Percentiles rank a stretch among this genome's conserved stretches.
Evolutionary conservation across 2,797 vertebrate genomes (phyloP).

Genomic region (Micropoecilia bifurca): DNA sequence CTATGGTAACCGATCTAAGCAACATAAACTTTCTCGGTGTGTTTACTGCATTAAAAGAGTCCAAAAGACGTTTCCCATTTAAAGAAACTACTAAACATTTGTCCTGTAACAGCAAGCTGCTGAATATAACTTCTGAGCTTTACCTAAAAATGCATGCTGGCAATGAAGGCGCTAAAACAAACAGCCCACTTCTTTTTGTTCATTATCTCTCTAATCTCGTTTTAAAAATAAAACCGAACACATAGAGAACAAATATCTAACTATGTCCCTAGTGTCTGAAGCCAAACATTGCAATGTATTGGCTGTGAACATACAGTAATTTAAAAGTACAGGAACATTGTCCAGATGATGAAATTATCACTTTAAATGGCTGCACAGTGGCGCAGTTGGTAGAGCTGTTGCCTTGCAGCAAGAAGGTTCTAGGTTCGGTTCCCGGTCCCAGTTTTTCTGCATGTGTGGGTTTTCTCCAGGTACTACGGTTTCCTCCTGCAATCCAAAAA

Average conservation of each 20-base stretch:
- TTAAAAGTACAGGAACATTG: background rate
- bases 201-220: background rate
- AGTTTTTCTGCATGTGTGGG: no score
- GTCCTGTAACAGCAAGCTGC: no score
- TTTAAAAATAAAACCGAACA: background rate
- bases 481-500: no score
- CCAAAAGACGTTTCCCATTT: background rate
- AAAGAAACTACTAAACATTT: background rate
- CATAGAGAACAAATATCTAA: background rate
- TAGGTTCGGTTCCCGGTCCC: no score
- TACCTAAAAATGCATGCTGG: background rate
- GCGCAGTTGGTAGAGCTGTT: no score
- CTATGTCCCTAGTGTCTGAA: background rate
- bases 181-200: background rate
- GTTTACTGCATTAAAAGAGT: background rate
- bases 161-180: background rate
- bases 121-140: background rate
- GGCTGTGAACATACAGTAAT: background rate
- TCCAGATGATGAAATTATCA: conserved; percentile 3
- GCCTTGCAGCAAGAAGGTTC: no score
- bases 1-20: background rate
- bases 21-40: background rate
- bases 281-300: background rate
- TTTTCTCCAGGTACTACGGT: no score
- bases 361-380: background rate